A percentile compares a stretch with the other conserved stretches of the same genome.
phyloP scores from a whole-genome alignment of 1,140 invertebrate genomes.

The Heliothis virescens region DNA sequence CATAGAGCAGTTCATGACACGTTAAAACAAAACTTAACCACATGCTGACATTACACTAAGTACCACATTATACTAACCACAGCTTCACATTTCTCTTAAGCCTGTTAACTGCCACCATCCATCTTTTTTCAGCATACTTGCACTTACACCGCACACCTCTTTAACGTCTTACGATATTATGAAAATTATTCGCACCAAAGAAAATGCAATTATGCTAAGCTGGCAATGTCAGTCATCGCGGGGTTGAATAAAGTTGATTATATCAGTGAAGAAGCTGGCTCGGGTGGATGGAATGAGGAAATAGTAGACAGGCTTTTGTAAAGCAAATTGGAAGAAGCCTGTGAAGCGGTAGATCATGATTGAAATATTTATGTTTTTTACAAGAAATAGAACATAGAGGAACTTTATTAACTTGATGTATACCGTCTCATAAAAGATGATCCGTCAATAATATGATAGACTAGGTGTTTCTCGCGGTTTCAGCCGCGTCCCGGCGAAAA shows the following conservation, averaged over 20 bases:
- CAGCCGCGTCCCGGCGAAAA: no score
- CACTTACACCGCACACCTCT: conserved; percentile 5
- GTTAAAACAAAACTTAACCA: not conserved
- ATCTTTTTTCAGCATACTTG: conserved; percentile 6
- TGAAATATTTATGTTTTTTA: no score
- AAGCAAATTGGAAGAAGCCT: conserved; percentile 3
- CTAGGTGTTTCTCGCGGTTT: no score
- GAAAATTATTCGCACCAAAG: conserved; percentile 20
- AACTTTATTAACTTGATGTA: no score
- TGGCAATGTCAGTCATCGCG: conserved; percentile 11
- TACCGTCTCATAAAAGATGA: no score
- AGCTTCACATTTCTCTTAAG: not conserved
- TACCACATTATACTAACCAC: conserved; percentile 7
- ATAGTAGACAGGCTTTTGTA: not conserved
- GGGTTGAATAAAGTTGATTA: conserved; percentile 20
- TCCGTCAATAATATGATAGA: no score
- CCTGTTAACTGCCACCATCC: conserved; percentile 16
- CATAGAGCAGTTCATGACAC: not conserved
- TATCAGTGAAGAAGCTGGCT: not conserved
- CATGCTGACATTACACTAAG: conserved; percentile 11
- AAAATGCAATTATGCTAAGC: conserved; percentile 35
- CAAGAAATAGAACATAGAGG: no score
- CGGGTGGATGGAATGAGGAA: not conserved
- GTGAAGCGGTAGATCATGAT: not conserved
- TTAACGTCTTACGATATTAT: conserved; percentile 28